Percentiles rank a stretch among this genome's conserved stretches.
Evolutionary conservation across 2,888 invertebrate genomes (phyloP).

Genomic region (Monoplex corrugatus): DNA sequence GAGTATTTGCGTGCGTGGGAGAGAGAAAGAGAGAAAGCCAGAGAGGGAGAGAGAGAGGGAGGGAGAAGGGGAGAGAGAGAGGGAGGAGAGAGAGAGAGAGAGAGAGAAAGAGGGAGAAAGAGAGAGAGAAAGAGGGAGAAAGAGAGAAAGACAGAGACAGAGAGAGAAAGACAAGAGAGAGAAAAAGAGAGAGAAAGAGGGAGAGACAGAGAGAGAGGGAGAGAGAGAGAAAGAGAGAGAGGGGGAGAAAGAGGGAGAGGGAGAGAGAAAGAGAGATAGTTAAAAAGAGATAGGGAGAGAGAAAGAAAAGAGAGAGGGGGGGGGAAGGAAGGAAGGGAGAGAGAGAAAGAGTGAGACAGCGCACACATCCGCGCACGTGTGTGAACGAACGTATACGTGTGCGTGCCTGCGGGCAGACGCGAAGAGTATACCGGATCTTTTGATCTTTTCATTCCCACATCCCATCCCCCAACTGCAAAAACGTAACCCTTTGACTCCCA

Average conservation of each 20-base stretch:
- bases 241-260: neutral
- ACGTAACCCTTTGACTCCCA: no score
- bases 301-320: neutral
- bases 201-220: neutral
- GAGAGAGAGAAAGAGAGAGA: neutral
- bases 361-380: no score
- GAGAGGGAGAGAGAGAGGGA: neutral
- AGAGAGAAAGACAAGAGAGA: neutral
- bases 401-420: no score
- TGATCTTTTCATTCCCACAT: no score
- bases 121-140: neutral
- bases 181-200: neutral
- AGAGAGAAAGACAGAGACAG: neutral
- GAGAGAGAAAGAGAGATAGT: neutral
- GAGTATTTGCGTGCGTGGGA: no score
- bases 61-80: neutral
- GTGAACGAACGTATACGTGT: no score
- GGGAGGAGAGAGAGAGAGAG: neutral
- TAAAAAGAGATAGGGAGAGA: neutral
- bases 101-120: neutral
- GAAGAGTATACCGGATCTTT: no score
- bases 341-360: neutral
- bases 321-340: neutral
- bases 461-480: no score
- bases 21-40: neutral